Base-by-base conservation (phyloP, 2,888 invertebrate species). In the Acanthosoma haemorrhoidale region DNA sequence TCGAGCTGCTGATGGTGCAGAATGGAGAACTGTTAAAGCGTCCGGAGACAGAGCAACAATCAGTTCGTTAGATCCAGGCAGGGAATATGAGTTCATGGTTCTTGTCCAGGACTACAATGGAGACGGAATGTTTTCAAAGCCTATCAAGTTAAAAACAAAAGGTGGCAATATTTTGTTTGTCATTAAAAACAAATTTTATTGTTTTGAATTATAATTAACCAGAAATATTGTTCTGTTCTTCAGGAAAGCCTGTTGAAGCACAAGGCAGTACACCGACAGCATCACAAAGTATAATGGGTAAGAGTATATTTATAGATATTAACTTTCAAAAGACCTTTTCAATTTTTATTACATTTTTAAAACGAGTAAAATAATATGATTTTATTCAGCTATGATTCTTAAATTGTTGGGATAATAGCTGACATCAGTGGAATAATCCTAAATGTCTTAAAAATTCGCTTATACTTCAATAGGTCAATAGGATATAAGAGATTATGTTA, bases 41-140 rank as follows among this genome's bases (percentile, higher is more conserved):
- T 82, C 88, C 68, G 87, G 90, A 9, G 88, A 91, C 70, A 89
- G 90, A 78, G 90, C 92, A 59, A 92, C 92, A 8, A 84, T 96
- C 72, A 85, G 86, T 74, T 88, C 89, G 75, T 84, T 96, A 75
- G 83, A 84, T 72, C 87, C 94, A 18, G 90, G 86, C 63, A 85
- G 88, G 21, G 87, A 89, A 78, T 96, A 96, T 80, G 94, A 96
- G 81, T 88, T 96, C 78, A 92, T 94, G 86, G 91, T 96, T 60
- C 84, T 94, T 61, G 89, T 94, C 75, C 90, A 92, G 79, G 94
- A 96, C 80, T 86, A 89, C 77, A 84, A 87, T 72, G 94, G 94
- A 6, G 93, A 94, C 77, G 94, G 95, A 25, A 88, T 94, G 82
- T 94, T 93, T 79, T 95, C 95, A 80, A 91, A 92, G 79, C 86